These are phyloP conservation scores for Amazona guildingii DNA, from an alignment of 2,113 vertebrate genomes.

Conservation along the genomic window DNA sequence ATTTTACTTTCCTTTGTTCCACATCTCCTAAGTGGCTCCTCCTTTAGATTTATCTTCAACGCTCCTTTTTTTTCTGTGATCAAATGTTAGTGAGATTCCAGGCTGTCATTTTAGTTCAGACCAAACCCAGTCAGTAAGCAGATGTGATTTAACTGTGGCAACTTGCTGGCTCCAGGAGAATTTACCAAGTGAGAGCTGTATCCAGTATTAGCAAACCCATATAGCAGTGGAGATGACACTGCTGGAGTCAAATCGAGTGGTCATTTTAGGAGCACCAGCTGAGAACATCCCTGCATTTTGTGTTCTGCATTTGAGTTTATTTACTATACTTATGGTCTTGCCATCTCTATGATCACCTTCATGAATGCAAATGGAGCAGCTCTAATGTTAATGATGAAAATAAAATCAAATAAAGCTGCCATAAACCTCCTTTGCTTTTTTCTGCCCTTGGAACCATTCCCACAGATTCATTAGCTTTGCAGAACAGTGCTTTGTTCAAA, in stretches of 20 bases:
- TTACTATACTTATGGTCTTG: background rate
- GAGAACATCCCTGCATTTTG: background rate
- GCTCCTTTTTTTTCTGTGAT: background rate
- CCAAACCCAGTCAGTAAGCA: background rate
- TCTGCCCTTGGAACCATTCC: slow-evolving; percentile 8
- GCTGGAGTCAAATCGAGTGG: background rate
- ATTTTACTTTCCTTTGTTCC: background rate
- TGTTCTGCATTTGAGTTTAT: background rate
- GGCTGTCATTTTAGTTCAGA: background rate
- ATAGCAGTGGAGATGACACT: background rate
- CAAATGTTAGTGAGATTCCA: background rate
- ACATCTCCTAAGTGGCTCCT: background rate
- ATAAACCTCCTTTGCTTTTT: background rate
- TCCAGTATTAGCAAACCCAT: background rate
- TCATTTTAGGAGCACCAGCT: background rate
- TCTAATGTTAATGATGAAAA: background rate
- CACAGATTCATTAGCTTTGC: slow-evolving; percentile 7
- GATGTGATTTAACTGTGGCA: background rate
- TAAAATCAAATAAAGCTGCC: background rate
- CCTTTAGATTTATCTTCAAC: background rate
- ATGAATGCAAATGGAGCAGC: background rate
- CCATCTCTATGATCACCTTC: background rate
- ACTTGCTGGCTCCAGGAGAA: background rate
- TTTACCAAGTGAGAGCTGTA: background rate
- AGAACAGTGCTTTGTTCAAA: background rate